Base-by-base conservation (phyloP, 30 jellyfish, hydroid and myxozoan species). In the Aurelia coerulea region DNA sequence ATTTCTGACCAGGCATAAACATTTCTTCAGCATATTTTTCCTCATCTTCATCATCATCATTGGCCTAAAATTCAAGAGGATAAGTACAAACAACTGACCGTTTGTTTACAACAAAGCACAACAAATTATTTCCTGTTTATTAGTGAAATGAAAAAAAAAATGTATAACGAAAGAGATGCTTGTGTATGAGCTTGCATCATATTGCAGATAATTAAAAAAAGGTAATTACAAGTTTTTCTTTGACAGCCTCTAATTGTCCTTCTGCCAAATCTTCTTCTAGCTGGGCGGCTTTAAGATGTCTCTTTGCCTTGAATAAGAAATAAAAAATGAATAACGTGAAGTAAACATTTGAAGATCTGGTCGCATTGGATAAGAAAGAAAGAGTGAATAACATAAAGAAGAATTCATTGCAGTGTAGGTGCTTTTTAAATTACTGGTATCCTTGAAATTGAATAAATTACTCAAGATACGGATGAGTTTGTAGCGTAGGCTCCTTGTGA, bases 1-100 rank as follows among this genome's bases (percentile, higher is more conserved):
- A 95, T 84, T 95, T 95, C 88, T 90, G 98, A 2, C 99, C 99
- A 60, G 99, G 99, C 98, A 95, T 90, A 80, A 41, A 88, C 75
- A 91, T 80, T 75, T 90, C 97, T 56, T 90, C 99, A 1, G 98
- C 99, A 68, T 95, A 95, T 74, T 95, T 95, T 31, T 95, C 99
- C 39, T 95, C 99, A 39, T 95, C 99, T 80, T 94, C 99, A 49
- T 90, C 97, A 66, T 89, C 97, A 35, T 94, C 97, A 13, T 54
- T 65, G 35, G 92, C 86, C 94, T 85, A n/a, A 37, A 14, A 37
- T 53, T 7, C 87, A 34, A 15, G 12, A 46, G 49, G 49, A 60
- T 23, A 23, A 23, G 29, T 23, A 39, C 41, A 8, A 79, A 65
- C n/a, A 54, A 54, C 1, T 56, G 56, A 39, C 5, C 7, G 3